Evolutionary conservation across 23 tunicate species (phyloP).

Genomic region (Styela plicata): DNA sequence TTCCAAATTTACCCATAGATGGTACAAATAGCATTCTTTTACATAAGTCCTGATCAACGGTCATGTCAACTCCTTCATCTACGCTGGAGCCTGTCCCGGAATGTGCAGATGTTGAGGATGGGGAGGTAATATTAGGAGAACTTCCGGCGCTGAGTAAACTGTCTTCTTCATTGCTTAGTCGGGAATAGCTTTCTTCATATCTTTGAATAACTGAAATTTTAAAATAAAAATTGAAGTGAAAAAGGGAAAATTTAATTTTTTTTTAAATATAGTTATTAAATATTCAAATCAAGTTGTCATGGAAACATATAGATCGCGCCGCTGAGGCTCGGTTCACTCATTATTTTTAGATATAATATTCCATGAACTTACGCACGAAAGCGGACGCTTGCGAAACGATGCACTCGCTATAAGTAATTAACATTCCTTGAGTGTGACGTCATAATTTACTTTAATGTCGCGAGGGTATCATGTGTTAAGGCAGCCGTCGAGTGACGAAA

Average conservation of each 20-base stretch:
- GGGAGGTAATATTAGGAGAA: background rate
- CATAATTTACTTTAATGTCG: background rate
- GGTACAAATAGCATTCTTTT: background rate
- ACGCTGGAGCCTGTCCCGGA: background rate
- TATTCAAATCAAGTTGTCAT: too few species aligned
- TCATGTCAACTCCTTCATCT: slow-evolving; percentile 1
- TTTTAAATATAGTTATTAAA: too few species aligned
- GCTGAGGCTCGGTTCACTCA: too few species aligned
- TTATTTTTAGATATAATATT: too few species aligned
- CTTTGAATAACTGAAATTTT: background rate
- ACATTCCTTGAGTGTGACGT: background rate
- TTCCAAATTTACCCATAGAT: background rate
- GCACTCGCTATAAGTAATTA: background rate
- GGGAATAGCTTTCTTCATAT: background rate
- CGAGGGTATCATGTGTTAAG: background rate
- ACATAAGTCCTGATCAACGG: background rate
- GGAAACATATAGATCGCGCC: too few species aligned
- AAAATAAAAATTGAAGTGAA: background rate
- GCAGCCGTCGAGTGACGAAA: background rate
- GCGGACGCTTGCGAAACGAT: background rate
- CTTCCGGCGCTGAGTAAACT: background rate
- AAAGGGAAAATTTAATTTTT: background rate
- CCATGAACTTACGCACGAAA: too few species aligned
- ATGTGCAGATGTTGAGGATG: slow-evolving; percentile 1
- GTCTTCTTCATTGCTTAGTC: slow-evolving; percentile 5